These are phyloP conservation scores for Drosophila fungiperda DNA, from an alignment of 2,888 invertebrate genomes.

Conservation along the genomic window DNA sequence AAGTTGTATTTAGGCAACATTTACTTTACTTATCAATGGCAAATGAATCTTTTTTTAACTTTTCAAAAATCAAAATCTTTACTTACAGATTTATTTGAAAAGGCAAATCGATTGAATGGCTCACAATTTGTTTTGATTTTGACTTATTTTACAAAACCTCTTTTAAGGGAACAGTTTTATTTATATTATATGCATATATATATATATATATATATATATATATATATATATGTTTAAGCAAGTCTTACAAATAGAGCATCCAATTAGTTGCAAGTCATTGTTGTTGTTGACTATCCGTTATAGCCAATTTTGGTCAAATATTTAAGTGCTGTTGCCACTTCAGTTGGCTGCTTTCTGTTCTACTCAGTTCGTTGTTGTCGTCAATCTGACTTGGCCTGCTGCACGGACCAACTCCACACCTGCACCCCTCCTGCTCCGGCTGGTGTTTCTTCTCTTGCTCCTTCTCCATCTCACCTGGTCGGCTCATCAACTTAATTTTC, in stretches of 20 bases:
- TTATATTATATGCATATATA: too few relatives aligned
- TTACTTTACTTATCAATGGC: neutral
- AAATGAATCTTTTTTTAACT: neutral
- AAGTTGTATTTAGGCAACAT: neutral
- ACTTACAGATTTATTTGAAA: neutral
- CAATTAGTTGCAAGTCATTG: neutral
- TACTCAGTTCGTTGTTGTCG: conserved; percentile 16
- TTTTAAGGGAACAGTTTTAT: too few relatives aligned
- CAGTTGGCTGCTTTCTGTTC: conserved; percentile 26
- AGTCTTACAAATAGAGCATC: conserved; percentile 35
- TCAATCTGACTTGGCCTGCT: conserved; percentile 13
- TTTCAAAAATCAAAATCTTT: neutral
- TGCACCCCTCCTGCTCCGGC: neutral
- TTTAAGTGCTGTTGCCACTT: conserved; percentile 73
- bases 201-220: neutral
- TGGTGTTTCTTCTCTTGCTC: neutral
- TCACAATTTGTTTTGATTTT: neutral
- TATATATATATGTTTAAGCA: neutral
- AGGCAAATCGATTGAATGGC: neutral
- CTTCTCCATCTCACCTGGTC: conserved; percentile 3
- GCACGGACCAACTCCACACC: conserved; percentile 3
- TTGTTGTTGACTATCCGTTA: conserved; percentile 23
- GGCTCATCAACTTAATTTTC: conserved; percentile 79
- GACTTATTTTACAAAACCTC: neutral
- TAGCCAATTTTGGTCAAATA: conserved; percentile 80